Conservation (phyloP, 92 coral and sea anemone genomes). For the Parazoanthus swiftii region DNA sequence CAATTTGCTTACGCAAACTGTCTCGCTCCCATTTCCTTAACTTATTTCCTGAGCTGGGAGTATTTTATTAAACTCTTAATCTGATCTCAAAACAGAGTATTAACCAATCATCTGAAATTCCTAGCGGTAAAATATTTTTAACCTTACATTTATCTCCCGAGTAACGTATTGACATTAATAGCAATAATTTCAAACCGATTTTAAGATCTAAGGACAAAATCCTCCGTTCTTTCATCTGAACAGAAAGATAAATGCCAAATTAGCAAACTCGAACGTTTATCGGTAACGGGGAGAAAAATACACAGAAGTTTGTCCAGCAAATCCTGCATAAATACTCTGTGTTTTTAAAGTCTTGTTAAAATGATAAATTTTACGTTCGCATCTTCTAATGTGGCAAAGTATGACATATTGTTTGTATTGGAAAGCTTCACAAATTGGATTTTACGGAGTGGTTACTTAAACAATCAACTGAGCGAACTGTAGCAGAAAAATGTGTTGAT, state of each 20-base stretch:
- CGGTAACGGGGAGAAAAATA: not conserved
- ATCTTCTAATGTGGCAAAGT: not conserved
- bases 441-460: constrained; percentile 42
- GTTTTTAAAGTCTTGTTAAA: constrained; percentile 5
- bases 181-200: not conserved
- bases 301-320: not conserved
- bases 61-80: not conserved
- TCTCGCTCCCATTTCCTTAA: constrained; percentile 1
- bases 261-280: not conserved
- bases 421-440: constrained; percentile 31
- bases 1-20: not conserved
- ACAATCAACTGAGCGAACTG: constrained; percentile 17
- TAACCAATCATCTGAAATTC: constrained; percentile 13
- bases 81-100: constrained; percentile 1
- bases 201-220: not conserved
- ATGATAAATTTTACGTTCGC: not conserved
- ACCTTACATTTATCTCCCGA: constrained; percentile 1
- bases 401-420: constrained; percentile 44
- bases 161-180: too few species aligned
- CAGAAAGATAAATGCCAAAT: not conserved
- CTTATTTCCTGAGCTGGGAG: constrained; percentile 14
- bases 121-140: not conserved
- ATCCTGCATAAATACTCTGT: constrained; percentile 10
- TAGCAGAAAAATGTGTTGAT: not conserved
- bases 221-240: not conserved